These are phyloP conservation scores for Microplitis deprimator DNA, from an alignment of 2,888 invertebrate species.

Conservation along the genomic window DNA sequence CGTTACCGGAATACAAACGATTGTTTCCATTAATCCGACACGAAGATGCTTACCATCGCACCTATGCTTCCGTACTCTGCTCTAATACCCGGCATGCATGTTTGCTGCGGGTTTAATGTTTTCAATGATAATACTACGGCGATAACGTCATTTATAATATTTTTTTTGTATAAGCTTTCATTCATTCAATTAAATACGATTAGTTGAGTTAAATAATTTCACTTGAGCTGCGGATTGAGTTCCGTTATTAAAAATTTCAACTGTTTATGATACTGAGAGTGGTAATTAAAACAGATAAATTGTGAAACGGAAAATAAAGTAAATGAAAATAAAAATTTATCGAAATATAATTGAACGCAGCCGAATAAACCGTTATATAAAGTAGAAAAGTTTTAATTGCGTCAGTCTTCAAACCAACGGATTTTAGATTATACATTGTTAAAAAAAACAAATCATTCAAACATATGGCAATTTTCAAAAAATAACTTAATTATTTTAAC, in stretches of 20 bases:
- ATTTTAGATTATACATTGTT: conserved; percentile 31
- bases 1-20: conserved; percentile 34
- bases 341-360: conserved; percentile 51
- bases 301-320: conserved; percentile 22
- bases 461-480: too few species aligned
- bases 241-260: background rate
- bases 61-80: background rate
- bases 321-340: conserved; percentile 37
- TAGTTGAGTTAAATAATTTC: background rate
- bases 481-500: too few species aligned
- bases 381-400: conserved; percentile 69
- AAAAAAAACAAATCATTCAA: background rate
- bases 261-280: background rate
- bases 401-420: conserved; percentile 52
- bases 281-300: background rate
- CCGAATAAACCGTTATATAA: conserved; percentile 60
- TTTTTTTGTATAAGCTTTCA: background rate
- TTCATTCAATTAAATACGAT: background rate
- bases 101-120: background rate
- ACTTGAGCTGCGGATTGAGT: background rate
- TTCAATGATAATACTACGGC: background rate
- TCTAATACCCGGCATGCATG: background rate
- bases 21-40: conserved; percentile 36
- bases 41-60: conserved; percentile 17
- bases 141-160: background rate